A percentile compares a stretch with the other conserved stretches of the same genome.
Conservation (phyloP, 1,140 invertebrate species). For the Pygmarrhopalites habei region DNA sequence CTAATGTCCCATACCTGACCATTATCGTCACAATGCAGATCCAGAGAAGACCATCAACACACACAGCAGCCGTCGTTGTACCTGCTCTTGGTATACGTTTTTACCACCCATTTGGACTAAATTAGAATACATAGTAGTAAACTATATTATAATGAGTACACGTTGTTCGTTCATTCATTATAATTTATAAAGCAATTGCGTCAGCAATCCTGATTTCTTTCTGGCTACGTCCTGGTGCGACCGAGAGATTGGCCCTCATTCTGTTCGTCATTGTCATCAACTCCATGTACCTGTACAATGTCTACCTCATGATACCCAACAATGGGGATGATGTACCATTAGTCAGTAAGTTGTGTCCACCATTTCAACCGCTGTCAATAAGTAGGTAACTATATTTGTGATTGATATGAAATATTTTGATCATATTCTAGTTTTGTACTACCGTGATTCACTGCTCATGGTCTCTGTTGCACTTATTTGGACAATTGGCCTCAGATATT, state of each 20-base stretch:
- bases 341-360: constrained; percentile 23
- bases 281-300: constrained; percentile 23
- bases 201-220: constrained; percentile 28
- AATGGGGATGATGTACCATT: constrained; percentile 35
- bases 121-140: background rate
- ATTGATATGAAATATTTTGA: background rate
- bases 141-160: background rate
- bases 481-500: constrained; percentile 37
- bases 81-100: constrained; percentile 34
- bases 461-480: constrained; percentile 31
- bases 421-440: constrained; percentile 29
- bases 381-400: background rate
- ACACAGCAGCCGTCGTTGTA: constrained; percentile 31
- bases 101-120: no score
- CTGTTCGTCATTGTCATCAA: constrained; percentile 28
- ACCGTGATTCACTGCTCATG: constrained; percentile 37
- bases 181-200: constrained; percentile 32
- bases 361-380: background rate
- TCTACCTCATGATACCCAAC: constrained; percentile 31
- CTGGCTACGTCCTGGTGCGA: constrained; percentile 31
- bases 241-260: constrained; percentile 25
- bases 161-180: background rate
- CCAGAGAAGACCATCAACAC: constrained; percentile 16
- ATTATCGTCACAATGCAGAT: constrained; percentile 21
- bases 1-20: constrained; percentile 26